A percentile compares a stretch with the other conserved stretches of the same genome.
phyloP scores from a whole-genome alignment of 1,140 invertebrate genomes.

The Epicauta chinensis region DNA sequence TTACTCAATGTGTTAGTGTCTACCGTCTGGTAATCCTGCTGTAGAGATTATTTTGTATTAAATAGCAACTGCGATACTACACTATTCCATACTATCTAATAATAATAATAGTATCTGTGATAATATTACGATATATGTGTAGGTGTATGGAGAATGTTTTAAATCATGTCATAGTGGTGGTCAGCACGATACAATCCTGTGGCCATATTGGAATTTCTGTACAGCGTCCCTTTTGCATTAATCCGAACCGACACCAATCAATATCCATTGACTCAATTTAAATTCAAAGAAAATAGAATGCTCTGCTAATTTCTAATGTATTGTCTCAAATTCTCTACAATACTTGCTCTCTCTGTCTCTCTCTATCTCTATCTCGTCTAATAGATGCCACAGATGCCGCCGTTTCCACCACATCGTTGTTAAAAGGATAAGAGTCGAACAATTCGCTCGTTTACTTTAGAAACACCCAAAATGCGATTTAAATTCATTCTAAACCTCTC shows the following conservation, averaged over 20 bases:
- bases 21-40: slow-evolving; percentile 7
- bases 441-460: slow-evolving; percentile 7
- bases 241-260: no score
- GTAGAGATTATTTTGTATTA: slow-evolving; percentile 13
- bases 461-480: slow-evolving; percentile 13
- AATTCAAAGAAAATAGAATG: no score
- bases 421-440: slow-evolving; percentile 10
- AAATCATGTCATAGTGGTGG: no score
- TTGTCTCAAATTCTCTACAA: background rate
- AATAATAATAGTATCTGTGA: no score
- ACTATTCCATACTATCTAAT: no score
- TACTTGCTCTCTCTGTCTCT: background rate
- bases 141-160: no score
- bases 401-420: slow-evolving; percentile 5
- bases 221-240: no score
- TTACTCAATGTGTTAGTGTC: slow-evolving; percentile 13
- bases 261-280: slow-evolving; percentile 5
- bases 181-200: no score
- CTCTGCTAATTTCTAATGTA: slow-evolving; percentile 18
- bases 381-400: slow-evolving; percentile 5
- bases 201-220: no score
- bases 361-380: slow-evolving; percentile 11
- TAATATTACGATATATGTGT: no score
- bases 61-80: background rate
- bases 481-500: slow-evolving; percentile 10